Evolutionary conservation across 2,113 vertebrate genomes (phyloP), one percentile per base, ranked within the genome.

Genomic region (Neolamprologus kungweensis): DNA sequence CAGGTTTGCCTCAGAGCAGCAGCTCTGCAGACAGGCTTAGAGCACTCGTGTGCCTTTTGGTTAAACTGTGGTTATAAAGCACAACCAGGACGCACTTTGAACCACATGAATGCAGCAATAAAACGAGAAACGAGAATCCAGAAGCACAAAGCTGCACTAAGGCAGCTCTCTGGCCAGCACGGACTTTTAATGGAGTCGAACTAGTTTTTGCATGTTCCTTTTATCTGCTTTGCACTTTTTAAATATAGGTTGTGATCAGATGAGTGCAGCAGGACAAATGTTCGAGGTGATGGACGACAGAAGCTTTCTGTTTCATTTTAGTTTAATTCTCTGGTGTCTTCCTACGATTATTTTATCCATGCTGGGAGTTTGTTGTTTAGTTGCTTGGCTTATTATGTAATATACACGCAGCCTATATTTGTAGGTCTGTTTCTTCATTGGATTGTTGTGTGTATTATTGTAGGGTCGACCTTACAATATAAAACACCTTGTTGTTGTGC

Each of bases 121-220:
- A 16, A 65, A 37, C 7, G 14, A 42, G 35, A 42, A 71, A 16
- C 7, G 5, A 42, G 63, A 35, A 63, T 2, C 31, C 28, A 63
- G 31, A 40, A 40, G 63, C 10, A n/a, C 19, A 1, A 21, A 68
- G 19, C 33, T 68, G 11, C 33, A 2, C 33, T 1, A 8, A 68
- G 33, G 33, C 33, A 68, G 63, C 33, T 37, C 33, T 13, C 33
- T 40, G 33, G 4, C 7, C 60, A 37, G 31, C 19, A n/a, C 10
- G 0, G 12, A 57, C 23, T 9, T 57, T 28, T 58, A 58, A 58
- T 28, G 55, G 4, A 28, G 11, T 0, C 1, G 0, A 8, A 21
- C 16, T 65, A 3, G 2, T 19, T 35, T 65, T 65, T 65, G 16
- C 9, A 7, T 12, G 7, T 63, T 63, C 16, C 58, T 33, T 19